A percentile compares a stretch with the other conserved stretches of the same genome.
Evolutionary conservation across 2,888 invertebrate genomes (phyloP).

Genomic region (Ophioninae sp.): DNA sequence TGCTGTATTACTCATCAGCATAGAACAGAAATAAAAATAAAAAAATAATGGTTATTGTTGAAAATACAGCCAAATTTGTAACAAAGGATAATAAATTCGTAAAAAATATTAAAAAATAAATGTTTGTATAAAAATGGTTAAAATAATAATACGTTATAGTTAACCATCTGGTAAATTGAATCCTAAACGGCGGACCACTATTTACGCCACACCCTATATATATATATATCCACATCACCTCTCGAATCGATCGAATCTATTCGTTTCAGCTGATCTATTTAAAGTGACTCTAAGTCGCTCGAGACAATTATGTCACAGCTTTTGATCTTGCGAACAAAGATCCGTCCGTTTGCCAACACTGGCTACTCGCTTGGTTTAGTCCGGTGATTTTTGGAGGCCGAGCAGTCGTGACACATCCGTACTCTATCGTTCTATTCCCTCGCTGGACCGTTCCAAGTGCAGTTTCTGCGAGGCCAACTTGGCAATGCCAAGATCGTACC

Average conservation of each 20-base stretch:
- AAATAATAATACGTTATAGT: too few species aligned
- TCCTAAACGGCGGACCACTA: too few species aligned
- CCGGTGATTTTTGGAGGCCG: not conserved
- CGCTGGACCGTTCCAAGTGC: constrained; percentile 68
- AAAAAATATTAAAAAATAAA: too few species aligned
- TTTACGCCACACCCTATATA: too few species aligned
- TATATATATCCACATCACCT: not conserved
- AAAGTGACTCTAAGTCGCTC: not conserved
- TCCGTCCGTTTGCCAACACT: not conserved
- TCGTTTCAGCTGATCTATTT: constrained; percentile 11
- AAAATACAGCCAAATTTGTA: too few species aligned
- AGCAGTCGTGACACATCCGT: not conserved
- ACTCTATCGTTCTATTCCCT: constrained; percentile 6
- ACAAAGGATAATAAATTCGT: too few species aligned
- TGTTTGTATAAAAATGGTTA: too few species aligned
- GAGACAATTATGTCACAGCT: not conserved
- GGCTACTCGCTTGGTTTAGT: not conserved
- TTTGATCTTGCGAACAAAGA: not conserved
- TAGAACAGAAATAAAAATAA: too few species aligned
- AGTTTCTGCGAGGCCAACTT: constrained; percentile 26
- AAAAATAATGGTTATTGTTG: too few species aligned
- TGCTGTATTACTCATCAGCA: too few species aligned
- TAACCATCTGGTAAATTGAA: too few species aligned
- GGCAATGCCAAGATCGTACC: constrained; percentile 14
- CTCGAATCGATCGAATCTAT: not conserved